These are phyloP conservation scores for Morpho helenor DNA, from an alignment of 2,888 invertebrate species.

Conservation along the genomic window DNA sequence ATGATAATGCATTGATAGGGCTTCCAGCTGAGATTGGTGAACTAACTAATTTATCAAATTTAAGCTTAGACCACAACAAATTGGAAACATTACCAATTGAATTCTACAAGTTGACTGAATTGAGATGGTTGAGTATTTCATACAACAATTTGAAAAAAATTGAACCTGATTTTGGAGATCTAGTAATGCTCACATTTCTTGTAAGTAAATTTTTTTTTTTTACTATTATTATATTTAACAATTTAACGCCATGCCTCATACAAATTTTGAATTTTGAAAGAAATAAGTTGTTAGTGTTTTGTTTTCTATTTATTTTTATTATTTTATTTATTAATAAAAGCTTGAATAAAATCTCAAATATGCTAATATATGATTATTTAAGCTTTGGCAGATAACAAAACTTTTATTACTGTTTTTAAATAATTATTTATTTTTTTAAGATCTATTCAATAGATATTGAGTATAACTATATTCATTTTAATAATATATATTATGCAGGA, in stretches of 20 bases:
- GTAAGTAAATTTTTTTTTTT: constrained; percentile 37
- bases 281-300: not conserved
- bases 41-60: constrained; percentile 81
- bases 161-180: constrained; percentile 85
- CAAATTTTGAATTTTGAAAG: too few relatives aligned
- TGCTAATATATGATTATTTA: too few relatives aligned
- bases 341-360: too few relatives aligned
- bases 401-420: too few relatives aligned
- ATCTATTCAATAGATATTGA: too few relatives aligned
- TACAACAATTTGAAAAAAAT: constrained; percentile 85
- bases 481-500: constrained; percentile 74
- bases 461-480: too few relatives aligned
- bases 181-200: constrained; percentile 84
- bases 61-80: constrained; percentile 86
- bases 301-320: not conserved
- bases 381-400: too few relatives aligned
- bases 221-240: too few relatives aligned
- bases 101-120: constrained; percentile 84
- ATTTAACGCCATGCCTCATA: too few relatives aligned
- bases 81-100: constrained; percentile 80
- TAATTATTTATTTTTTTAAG: too few relatives aligned
- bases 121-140: constrained; percentile 86
- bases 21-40: constrained; percentile 87
- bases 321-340: too few relatives aligned
- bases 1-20: constrained; percentile 87